A percentile compares a stretch with the other conserved stretches of the same genome.
phyloP scores from a whole-genome alignment of 2,797 vertebrate species.

The Gila robusta region DNA sequence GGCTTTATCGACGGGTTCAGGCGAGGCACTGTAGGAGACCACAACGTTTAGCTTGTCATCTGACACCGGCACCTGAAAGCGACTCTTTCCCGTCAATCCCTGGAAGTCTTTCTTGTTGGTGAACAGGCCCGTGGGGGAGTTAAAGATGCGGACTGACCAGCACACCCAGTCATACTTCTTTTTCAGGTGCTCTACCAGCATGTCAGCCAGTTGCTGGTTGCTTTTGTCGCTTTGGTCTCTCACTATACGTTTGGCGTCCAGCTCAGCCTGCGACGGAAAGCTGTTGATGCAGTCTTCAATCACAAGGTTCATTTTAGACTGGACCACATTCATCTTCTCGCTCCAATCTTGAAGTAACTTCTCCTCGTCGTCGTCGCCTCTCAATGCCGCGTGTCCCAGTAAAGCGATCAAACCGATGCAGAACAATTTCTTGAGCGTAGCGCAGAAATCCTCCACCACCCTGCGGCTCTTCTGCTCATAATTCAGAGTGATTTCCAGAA shows the following conservation, averaged over 20 bases:
- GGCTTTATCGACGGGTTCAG: constrained; percentile 74
- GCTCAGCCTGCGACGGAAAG: constrained; percentile 77
- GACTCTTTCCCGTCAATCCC: constrained; percentile 74
- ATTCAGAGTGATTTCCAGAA: constrained; percentile 79
- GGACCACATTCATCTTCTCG: constrained; percentile 76
- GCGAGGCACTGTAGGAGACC: constrained; percentile 80
- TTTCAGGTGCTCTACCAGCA: constrained; percentile 72
- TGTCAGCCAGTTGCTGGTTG: constrained; percentile 76
- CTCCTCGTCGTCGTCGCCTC: constrained; percentile 75
- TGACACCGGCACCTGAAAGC: constrained; percentile 73
- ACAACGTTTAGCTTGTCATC: constrained; percentile 75
- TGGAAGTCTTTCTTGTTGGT: constrained; percentile 72
- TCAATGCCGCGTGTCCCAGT: constrained; percentile 78
- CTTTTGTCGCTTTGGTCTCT: constrained; percentile 67
- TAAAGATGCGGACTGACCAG: constrained; percentile 81
- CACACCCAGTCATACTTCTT: constrained; percentile 81
- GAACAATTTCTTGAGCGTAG: constrained; percentile 81
- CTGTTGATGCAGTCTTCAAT: constrained; percentile 80
- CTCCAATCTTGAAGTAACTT: constrained; percentile 74
- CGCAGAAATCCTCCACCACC: constrained; percentile 79
- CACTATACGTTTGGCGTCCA: constrained; percentile 72
- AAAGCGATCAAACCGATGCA: constrained; percentile 81
- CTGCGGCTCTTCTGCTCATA: constrained; percentile 82
- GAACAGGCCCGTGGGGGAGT: constrained; percentile 68
- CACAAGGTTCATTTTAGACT: constrained; percentile 74